These are phyloP conservation scores for Lasioglossum pauxillum DNA, from an alignment of 2,888 invertebrate genomes.

Conservation along the genomic window DNA sequence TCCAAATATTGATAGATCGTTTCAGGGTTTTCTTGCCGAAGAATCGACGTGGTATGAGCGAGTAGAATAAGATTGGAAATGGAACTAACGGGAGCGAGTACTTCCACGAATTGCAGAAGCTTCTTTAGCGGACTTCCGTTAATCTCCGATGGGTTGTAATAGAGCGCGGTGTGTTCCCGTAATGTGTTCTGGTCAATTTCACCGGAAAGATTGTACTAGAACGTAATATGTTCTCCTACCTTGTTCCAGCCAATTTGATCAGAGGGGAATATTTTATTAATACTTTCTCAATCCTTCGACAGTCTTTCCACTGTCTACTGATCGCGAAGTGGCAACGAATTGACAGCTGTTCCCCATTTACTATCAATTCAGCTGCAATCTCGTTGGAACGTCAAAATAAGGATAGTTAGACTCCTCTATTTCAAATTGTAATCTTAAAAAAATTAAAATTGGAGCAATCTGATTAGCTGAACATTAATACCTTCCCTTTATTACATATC, in stretches of 20 bases:
- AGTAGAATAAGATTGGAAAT: background rate
- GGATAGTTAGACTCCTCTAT: background rate
- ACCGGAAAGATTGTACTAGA: background rate
- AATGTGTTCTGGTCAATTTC: conserved; percentile 5
- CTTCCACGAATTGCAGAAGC: background rate
- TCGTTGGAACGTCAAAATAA: background rate
- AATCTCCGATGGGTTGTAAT: background rate
- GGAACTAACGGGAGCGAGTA: background rate
- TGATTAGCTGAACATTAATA: background rate
- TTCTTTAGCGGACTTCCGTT: background rate
- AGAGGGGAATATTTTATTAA: background rate
- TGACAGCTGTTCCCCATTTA: background rate
- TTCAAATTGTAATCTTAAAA: background rate
- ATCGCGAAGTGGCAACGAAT: background rate
- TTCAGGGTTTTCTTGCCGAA: background rate
- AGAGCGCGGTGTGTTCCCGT: background rate
- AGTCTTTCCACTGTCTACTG: background rate
- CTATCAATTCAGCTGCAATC: background rate
- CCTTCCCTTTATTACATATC: background rate
- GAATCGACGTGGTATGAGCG: background rate
- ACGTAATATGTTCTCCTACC: background rate
- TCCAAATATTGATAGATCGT: background rate
- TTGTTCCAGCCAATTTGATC: background rate
- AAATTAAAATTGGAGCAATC: background rate
- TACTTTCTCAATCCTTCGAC: background rate